phyloP scores from a whole-genome alignment of 2,113 vertebrate species.

The Emydura subglobosa region DNA sequence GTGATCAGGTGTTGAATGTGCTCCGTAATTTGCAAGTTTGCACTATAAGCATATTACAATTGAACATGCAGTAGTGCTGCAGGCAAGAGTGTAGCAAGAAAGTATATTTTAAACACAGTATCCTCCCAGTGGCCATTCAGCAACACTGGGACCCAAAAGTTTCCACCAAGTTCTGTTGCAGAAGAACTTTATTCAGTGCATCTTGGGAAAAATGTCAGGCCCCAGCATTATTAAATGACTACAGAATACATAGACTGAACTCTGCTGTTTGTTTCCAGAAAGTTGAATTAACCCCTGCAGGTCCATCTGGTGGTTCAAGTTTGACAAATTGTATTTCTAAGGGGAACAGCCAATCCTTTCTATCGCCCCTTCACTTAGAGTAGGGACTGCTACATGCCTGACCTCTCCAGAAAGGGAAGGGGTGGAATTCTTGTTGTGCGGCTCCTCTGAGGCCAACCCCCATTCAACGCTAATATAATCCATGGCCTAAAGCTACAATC shows the following conservation, averaged over 20 bases:
- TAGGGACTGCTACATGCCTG: background rate
- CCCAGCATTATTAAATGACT: rapidly evolving
- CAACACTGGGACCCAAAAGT: rapidly evolving
- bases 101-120: background rate
- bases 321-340: background rate
- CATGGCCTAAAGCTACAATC: background rate
- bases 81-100: rapidly evolving
- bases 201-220: no score
- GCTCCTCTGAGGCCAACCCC: background rate
- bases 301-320: background rate
- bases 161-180: background rate
- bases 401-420: background rate
- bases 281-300: background rate
- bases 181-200: background rate
- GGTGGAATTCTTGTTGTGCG: rapidly evolving
- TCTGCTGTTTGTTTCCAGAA: background rate
- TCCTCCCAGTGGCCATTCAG: rapidly evolving
- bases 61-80: rapidly evolving
- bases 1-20: rapidly evolving
- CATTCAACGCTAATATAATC: background rate
- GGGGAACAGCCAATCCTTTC: background rate
- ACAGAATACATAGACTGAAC: background rate
- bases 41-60: rapidly evolving
- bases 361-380: background rate
- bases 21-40: background rate